Evolutionary conservation across 2,888 invertebrate species (phyloP), one percentile per base, ranked within the genome.

Genomic region (Drosophila ustulata): DNA sequence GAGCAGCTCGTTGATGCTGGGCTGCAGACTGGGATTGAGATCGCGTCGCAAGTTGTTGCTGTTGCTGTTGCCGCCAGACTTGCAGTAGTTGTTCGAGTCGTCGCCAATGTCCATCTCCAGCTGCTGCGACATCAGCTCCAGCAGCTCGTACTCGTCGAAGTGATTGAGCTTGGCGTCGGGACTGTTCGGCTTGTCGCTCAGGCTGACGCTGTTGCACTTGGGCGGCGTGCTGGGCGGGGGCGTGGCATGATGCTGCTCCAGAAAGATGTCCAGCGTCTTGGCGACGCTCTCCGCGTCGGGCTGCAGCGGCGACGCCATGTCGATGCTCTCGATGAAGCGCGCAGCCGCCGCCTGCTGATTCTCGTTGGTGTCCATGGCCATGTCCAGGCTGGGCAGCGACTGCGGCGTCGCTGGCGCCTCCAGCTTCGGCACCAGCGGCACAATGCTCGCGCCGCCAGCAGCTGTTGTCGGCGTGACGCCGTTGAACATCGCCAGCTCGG

Each of bases 31-130:
- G 53, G 90, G 90, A 90, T 92, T 92, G 90, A 92, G 91, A 62
- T 91, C 91, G 62, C 91, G 91, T 59, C 93, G 43, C 66, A 90
- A 62, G 39, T 47, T 66, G 50, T 55, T 65, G 52, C 34, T 61
- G 51, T 56, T 65, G 53, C 46, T 72, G 53, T 58, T 78, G 75
- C 28, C 41, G 53, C 26, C 26, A n/a, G 30, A 72, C 52, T 63
- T 75, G 61, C 79, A 75, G 9, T 78, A 83, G 52, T 75, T 80
- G 59, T 79, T 90, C 11, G 86, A 88, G 45, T 92, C 92, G 41
- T 92, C 93, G 30, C 93, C 93, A 58, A 94, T 92, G 76, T 94
- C 94, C 93, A 94, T 94, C 57, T 93, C 94, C 56, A 94, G 89
- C 78, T 94, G 94, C 72, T 93, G 93, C 32, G 89, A 91, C 91